phyloP scores from a whole-genome alignment of 2,888 invertebrate species.

The Synanthedon tipuliformis region DNA sequence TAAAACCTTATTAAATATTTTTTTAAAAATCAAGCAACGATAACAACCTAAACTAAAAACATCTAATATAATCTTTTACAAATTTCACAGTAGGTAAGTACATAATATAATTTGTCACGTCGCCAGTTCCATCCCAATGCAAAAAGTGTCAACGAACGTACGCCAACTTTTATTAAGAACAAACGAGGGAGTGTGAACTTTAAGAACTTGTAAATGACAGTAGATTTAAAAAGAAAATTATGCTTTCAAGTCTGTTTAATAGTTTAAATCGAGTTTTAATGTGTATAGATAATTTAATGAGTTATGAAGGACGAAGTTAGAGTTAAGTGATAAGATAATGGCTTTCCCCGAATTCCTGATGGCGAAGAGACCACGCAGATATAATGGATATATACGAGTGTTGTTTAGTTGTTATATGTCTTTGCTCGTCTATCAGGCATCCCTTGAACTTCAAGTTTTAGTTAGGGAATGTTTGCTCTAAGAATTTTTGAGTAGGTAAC shows the following conservation, averaged over 20 bases:
- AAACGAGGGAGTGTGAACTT: slow-evolving; percentile 8
- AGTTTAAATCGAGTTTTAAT: not conserved
- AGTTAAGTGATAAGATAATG: slow-evolving; percentile 24
- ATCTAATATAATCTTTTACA: no score
- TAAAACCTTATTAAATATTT: no score
- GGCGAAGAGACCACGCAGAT: slow-evolving; percentile 18
- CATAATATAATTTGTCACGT: no score
- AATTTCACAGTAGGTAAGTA: no score
- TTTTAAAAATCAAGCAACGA: no score
- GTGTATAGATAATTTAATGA: not conserved
- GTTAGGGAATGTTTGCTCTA: no score
- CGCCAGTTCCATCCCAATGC: slow-evolving; percentile 14
- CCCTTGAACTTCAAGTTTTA: not conserved
- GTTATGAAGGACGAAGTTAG: slow-evolving; percentile 4
- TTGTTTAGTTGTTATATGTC: slow-evolving; percentile 24
- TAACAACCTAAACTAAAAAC: no score
- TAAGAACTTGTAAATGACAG: slow-evolving; percentile 3
- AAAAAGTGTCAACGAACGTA: slow-evolving; percentile 18
- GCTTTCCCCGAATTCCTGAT: slow-evolving; percentile 27
- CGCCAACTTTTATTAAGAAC: slow-evolving; percentile 35
- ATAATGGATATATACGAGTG: slow-evolving; percentile 44
- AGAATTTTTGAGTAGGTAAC: no score
- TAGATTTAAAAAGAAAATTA: not conserved
- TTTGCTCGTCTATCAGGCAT: slow-evolving; percentile 7
- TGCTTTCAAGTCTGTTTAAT: not conserved